A percentile compares a stretch with the other conserved stretches of the same genome.
These are phyloP conservation scores for Ennomos fuscantarius DNA, from an alignment of 2,888 invertebrate species.

Conservation along the genomic window DNA sequence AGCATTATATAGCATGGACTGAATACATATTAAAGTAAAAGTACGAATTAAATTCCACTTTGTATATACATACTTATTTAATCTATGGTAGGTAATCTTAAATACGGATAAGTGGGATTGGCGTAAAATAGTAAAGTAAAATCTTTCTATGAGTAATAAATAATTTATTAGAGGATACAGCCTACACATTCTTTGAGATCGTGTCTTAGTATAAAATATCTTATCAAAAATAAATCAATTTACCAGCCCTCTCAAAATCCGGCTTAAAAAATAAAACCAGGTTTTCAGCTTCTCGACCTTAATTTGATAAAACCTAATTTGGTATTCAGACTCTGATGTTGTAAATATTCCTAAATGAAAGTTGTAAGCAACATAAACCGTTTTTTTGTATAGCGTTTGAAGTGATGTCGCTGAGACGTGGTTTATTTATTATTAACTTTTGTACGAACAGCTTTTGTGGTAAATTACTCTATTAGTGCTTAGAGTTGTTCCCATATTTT, in stretches of 20 bases:
- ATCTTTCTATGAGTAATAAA: no score
- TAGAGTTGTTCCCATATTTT: constrained; percentile 19
- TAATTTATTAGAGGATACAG: no score
- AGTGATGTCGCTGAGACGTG: constrained; percentile 9
- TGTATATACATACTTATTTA: no score
- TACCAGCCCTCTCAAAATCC: constrained; percentile 27
- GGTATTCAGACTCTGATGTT: constrained; percentile 38
- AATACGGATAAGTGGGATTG: no score
- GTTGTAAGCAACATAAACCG: constrained; percentile 28
- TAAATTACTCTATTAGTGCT: constrained; percentile 27
- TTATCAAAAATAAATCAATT: constrained; percentile 3
- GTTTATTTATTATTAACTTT: constrained; percentile 23
- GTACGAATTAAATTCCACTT: no score
- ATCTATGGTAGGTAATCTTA: no score
- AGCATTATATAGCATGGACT: no score
- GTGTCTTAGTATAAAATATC: neutral
- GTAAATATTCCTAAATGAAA: constrained; percentile 31
- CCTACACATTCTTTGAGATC: no score
- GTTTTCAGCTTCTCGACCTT: constrained; percentile 38
- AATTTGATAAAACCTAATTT: constrained; percentile 52
- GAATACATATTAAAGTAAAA: no score
- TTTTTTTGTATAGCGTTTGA: constrained; percentile 20
- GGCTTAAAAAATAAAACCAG: constrained; percentile 44
- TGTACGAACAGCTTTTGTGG: constrained; percentile 16
- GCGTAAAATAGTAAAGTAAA: no score